These are phyloP conservation scores for Pseudoips prasinana DNA, from an alignment of 2,888 invertebrate genomes.

Conservation along the genomic window DNA sequence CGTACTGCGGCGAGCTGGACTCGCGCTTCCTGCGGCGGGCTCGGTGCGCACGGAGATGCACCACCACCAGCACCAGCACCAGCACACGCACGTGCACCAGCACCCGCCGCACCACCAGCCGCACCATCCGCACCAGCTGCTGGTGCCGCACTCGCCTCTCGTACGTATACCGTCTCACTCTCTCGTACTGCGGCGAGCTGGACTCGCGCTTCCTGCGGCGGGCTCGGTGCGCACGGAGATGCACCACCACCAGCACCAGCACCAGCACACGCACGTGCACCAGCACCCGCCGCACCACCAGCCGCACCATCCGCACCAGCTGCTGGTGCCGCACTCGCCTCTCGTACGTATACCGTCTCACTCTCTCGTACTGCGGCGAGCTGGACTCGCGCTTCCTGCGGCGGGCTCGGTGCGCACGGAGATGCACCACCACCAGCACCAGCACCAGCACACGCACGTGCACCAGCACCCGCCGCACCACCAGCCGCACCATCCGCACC, in stretches of 20 bases:
- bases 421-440: slow-evolving; percentile 89
- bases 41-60: slow-evolving; percentile 96
- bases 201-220: slow-evolving; percentile 58
- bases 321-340: slow-evolving; percentile 46
- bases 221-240: slow-evolving; percentile 83
- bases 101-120: too few relatives aligned
- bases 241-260: slow-evolving; percentile 90
- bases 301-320: slow-evolving; percentile 83
- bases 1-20: too few relatives aligned
- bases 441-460: slow-evolving; percentile 94
- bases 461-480: slow-evolving; percentile 94
- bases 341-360: slow-evolving; percentile 38
- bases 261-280: slow-evolving; percentile 93
- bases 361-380: too few relatives aligned
- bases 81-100: too few relatives aligned
- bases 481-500: too few relatives aligned
- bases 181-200: too few relatives aligned
- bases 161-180: too few relatives aligned
- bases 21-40: too few relatives aligned
- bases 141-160: slow-evolving; percentile 67
- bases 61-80: slow-evolving; percentile 89
- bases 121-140: slow-evolving; percentile 35
- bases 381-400: too few relatives aligned
- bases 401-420: too few relatives aligned
- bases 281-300: slow-evolving; percentile 88